Conservation (phyloP, 2,888 invertebrate genomes). For the Drosophila longiperda region DNA sequence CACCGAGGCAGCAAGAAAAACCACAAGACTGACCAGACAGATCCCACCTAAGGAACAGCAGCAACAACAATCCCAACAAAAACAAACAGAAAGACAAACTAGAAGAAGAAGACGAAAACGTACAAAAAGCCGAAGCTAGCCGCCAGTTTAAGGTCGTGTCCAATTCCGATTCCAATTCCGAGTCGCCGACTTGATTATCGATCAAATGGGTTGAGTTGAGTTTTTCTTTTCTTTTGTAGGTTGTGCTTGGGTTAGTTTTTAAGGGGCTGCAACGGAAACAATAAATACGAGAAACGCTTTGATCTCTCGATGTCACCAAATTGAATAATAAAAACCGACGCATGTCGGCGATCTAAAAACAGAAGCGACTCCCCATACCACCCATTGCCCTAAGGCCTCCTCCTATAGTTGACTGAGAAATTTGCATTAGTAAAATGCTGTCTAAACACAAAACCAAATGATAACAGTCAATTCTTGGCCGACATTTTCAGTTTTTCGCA, state of each 20-base stretch:
- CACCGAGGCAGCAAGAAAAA: conserved; percentile 59
- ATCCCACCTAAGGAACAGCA: conserved; percentile 39
- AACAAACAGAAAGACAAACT: conserved; percentile 10
- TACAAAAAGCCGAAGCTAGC: conserved; percentile 24
- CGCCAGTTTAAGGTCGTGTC: conserved; percentile 28
- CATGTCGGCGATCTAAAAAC: conserved; percentile 25
- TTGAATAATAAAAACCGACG: conserved; percentile 51
- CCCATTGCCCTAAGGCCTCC: neutral
- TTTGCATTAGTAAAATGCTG: conserved; percentile 17
- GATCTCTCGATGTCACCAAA: conserved; percentile 65
- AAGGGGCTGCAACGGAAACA: conserved; percentile 57
- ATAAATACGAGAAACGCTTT: conserved; percentile 65
- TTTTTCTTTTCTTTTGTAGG: neutral
- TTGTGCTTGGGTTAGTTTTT: conserved; percentile 14
- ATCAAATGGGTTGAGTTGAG: conserved; percentile 43
- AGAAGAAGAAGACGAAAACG: conserved; percentile 9
- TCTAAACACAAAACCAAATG: conserved; percentile 3
- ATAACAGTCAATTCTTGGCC: conserved; percentile 16
- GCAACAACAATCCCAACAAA: conserved; percentile 15
- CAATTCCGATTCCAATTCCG: conserved; percentile 34
- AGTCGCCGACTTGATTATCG: conserved; percentile 61
- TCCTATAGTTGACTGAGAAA: conserved; percentile 23
- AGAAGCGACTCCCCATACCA: neutral
- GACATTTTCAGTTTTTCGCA: neutral
- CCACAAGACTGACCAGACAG: conserved; percentile 61